Base-by-base conservation (phyloP, 2,797 vertebrate genomes). In the Corythornis leucogaster region DNA sequence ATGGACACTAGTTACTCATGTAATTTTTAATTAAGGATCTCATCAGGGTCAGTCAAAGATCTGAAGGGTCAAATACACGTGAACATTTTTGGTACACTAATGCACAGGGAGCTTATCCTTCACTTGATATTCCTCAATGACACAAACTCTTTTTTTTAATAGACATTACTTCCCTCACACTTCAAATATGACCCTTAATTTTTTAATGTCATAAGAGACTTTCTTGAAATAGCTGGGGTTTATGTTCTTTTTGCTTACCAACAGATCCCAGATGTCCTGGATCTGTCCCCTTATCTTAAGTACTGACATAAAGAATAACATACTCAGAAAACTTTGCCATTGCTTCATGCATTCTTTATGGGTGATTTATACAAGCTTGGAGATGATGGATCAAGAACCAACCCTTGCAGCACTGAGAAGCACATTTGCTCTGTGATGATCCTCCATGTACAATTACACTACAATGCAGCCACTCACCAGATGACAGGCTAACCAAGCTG, bases 1-100 rank as follows among this genome's bases (percentile, higher is more conserved):
- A 8, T 2, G 9, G 15, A 15, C 24, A 28, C 5, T 50, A 40
- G 21, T 31, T 35, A 62, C 10, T 31, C 1, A 0, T 5, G 2
- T 17, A 38, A 55, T 70, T 87, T 79, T 74, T 53, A 69, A 68
- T 74, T 78, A 74, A 55, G 3, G 11, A 83, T 51, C 24, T 11
- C 31, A 30, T 18, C 9, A 73, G 5, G 9, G 33, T 67, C 6
- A 76, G 33, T 67, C 6, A 76, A 71, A 68, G 43, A 63, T 12
- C 46, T 63, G 61, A 79, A 85, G 22, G 12, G 2, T 61, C 33
- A 67, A 68, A 48, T 11, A 31, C 10, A 33, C 3, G 0, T n/a
- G 21, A 58, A 22, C 4, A 38, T 74, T 69, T 88, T 78, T 59
- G 11, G 58, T 31, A 55, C 2, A 17, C 2, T 26, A 28, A 46